Evolutionary conservation across 2,888 invertebrate species (phyloP), one percentile per base, ranked within the genome.

Genomic region (Tiliacea citrago): DNA sequence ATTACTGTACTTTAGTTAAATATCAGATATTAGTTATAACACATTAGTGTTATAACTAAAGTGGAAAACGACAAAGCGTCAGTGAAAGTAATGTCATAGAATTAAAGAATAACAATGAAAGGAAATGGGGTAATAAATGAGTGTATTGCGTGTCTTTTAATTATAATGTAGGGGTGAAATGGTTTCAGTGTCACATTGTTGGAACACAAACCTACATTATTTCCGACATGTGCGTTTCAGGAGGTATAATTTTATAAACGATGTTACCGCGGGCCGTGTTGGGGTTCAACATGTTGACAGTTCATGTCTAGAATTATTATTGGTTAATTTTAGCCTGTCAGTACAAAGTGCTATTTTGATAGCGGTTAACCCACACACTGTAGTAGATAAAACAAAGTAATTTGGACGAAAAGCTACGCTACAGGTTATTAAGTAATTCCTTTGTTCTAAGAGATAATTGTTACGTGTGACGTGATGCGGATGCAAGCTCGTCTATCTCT

Each of bases 91-190:
- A 70, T 66, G 47, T 0, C n/a, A 49, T 35, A 62, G 24, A 67
- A 67, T 70, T 58, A 81, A 70, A 67, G 6, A 66, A 79, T 73
- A 55, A 73, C 58, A 79, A 49, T 73, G 53, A 79, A 55, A 68
- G 61, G 24, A 78, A 69, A 73, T 67, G 45, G 24, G n/a, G 0
- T 42, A 58, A 79, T 68, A 68, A 80, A 82, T 67, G 81, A 68
- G 63, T 55, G 39, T 24, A 68, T 83, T 24, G 80, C 81, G 84
- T 82, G 82, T 58, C 13, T 42, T 68, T 80, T 82, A 68, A 80
- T 80, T 79, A 62, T 68, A 66, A 74, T 70, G 57, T 69, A 65
- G 72, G 81, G 68, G 60, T 76, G 53, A 73, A 79, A 62, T 49
- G 24, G 63, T 62, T 35, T 67, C 53, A 55, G 13, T 68, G 60